Evolutionary conservation across 2,113 vertebrate species (phyloP).

Genomic region (Trematomus loennbergii): DNA sequence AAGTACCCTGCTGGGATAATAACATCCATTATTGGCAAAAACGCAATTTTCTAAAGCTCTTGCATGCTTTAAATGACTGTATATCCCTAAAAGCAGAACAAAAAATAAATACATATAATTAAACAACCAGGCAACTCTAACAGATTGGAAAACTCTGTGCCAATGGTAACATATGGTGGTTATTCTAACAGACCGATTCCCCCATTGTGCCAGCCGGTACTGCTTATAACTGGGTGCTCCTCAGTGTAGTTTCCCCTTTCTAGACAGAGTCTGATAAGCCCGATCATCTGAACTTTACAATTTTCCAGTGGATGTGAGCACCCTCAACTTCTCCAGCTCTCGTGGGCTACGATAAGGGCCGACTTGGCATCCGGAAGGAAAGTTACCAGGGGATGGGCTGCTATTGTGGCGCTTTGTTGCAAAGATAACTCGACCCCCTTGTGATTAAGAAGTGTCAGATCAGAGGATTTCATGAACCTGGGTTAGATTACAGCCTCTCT

Average conservation of each 20-base stretch:
- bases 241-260: conserved; percentile 19
- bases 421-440: conserved; percentile 61
- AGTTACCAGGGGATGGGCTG: conserved; percentile 10
- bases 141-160: conserved; percentile 2
- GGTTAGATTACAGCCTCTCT: conserved; percentile 63
- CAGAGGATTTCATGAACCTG: conserved; percentile 62
- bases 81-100: background rate
- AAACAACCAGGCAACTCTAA: background rate
- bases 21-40: background rate
- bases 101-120: background rate
- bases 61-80: background rate
- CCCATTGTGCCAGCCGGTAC: background rate
- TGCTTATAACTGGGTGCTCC: conserved; percentile 9
- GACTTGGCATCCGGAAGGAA: conserved; percentile 25
- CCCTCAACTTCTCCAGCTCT: conserved; percentile 21
- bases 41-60: background rate
- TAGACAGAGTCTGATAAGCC: conserved; percentile 40
- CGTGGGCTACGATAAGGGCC: conserved; percentile 52
- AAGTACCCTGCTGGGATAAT: background rate
- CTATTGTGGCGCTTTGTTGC: conserved; percentile 31
- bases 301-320: conserved; percentile 28
- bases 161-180: background rate
- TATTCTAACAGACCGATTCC: background rate
- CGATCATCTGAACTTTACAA: conserved; percentile 61
- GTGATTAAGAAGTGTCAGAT: conserved; percentile 62